Evolutionary conservation across 2,888 invertebrate species (phyloP), one percentile per base, ranked within the genome.

Genomic region (Eurois occulta): DNA sequence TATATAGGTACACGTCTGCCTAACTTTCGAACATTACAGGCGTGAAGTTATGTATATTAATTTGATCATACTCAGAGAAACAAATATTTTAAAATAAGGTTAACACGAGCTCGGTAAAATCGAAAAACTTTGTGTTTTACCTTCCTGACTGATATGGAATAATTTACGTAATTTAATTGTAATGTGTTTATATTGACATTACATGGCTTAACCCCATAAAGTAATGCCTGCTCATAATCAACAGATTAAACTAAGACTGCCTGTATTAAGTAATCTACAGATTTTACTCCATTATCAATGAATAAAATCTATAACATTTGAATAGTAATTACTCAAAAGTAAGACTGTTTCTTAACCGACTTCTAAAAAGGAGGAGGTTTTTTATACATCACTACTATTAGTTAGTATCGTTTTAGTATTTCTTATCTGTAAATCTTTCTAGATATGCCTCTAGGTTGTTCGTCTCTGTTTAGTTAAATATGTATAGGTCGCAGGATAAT

Each of bases 311-410:
- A 67, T 75, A 52, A 83, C 52, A 67, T 72, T 67, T 21, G 35
- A 78, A 84, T 75, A 75, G 13, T 41, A 75, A 84, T 78, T 78
- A 86, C 84, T 84, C 79, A 83, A 77, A 84, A 86, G 75, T 62
- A 84, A 85, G 82, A 87, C 87, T 87, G 85, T 60, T 80, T 87
- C 75, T 75, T 69, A 64, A 75, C 65, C 18, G 4, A n/a, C 41
- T 41, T 65, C 11, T 16, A 10, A 41, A 43, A 41, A 41, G 4
- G 18, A 38, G 24, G 64, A 62, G 21, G 62, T 62, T 65, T 18
- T 41, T 65, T 41, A n/a, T 73, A 78, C 87, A 86, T 86, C 86
- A 86, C 87, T 78, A 76, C 64, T 76, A 73, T 71, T 74, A 69
- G 62, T 73, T 85, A 83, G 55, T 60, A 46, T 80, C 24, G 43